Conservation (phyloP, 2,113 vertebrate species). For the Onychostoma macrolepis region DNA sequence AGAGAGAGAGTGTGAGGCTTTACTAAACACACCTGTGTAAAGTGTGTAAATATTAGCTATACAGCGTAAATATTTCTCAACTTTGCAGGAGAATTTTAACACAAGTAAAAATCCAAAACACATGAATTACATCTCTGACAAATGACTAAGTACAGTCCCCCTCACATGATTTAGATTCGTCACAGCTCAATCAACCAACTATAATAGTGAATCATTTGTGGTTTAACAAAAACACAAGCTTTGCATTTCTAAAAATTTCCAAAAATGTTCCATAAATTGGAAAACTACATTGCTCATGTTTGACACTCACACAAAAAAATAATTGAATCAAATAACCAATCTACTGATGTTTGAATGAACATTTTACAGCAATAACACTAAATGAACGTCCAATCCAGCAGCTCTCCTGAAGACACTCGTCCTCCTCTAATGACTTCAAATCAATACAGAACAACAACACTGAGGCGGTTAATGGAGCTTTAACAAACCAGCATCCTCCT, state of each 20-base stretch:
- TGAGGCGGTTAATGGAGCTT: neutral
- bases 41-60: neutral
- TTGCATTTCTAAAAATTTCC: no score
- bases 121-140: no score
- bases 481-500: neutral
- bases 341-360: neutral
- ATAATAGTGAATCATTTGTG: neutral
- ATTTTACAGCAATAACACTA: neutral
- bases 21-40: neutral
- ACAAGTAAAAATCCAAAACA: neutral
- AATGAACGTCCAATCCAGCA: no score
- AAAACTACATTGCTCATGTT: neutral
- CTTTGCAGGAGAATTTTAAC: neutral
- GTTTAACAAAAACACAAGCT: neutral
- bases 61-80: neutral
- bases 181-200: neutral
- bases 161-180: neutral
- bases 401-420: neutral
- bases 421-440: constrained; percentile 1
- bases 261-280: no score
- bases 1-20: neutral
- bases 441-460: constrained; percentile 1
- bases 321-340: neutral
- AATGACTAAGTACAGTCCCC: no score
- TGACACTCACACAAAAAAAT: neutral